A percentile compares a stretch with the other conserved stretches of the same genome.
phyloP scores from a whole-genome alignment of 2,888 invertebrate genomes.

The Lepidocyrtinus sp. region DNA sequence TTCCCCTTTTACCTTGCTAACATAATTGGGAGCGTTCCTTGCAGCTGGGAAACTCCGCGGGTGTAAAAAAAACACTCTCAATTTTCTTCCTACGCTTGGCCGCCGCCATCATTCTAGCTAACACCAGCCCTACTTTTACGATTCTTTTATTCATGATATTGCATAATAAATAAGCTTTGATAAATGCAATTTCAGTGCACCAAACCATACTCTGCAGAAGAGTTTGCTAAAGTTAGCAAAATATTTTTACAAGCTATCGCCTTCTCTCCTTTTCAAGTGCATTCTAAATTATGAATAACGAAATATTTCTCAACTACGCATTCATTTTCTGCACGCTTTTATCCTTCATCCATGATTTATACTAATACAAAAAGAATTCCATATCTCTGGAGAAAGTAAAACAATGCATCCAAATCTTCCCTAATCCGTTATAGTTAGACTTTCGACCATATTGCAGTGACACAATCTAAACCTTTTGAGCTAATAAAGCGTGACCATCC shows the following conservation, averaged over 20 bases:
- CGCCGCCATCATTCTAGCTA: background rate
- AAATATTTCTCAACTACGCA: too few relatives aligned
- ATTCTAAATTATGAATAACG: background rate
- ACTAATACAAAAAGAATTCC: too few relatives aligned
- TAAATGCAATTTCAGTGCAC: background rate
- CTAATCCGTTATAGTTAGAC: too few relatives aligned
- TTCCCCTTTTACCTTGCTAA: background rate
- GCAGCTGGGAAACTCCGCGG: background rate
- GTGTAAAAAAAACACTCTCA: too few relatives aligned
- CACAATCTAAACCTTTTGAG: constrained; percentile 18
- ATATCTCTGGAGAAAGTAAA: too few relatives aligned
- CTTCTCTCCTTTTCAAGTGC: background rate
- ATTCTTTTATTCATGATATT: background rate
- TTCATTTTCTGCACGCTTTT: too few relatives aligned
- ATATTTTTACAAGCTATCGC: background rate
- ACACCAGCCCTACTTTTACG: background rate
- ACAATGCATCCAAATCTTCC: too few relatives aligned
- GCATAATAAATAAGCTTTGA: background rate
- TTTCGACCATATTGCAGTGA: too few relatives aligned
- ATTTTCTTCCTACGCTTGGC: too few relatives aligned
- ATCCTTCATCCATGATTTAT: too few relatives aligned
- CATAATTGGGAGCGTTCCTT: background rate
- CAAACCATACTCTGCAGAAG: background rate
- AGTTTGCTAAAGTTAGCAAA: background rate
- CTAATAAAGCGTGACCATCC: constrained; percentile 59